Conservation (phyloP, 2,888 invertebrate species). For the Drosophila nigricruria region DNA sequence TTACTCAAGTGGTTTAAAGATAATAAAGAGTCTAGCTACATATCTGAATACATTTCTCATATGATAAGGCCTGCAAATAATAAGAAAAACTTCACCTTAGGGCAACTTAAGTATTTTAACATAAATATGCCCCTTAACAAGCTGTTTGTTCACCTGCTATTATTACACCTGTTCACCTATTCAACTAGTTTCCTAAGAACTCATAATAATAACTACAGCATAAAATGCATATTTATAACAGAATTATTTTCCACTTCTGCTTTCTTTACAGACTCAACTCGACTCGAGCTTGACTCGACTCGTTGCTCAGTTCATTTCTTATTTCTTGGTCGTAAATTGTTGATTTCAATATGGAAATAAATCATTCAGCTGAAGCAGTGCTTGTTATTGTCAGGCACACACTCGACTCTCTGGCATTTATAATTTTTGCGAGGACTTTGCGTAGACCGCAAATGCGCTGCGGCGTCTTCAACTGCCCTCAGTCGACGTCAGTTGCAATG, state of each 20-base stretch:
- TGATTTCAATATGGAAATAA: constrained; percentile 12
- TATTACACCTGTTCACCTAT: background rate
- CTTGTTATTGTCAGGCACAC: constrained; percentile 15
- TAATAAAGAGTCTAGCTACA: no score
- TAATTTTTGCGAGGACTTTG: constrained; percentile 23
- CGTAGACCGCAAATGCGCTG: constrained; percentile 13
- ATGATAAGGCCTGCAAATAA: no score
- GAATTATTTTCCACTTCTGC: background rate
- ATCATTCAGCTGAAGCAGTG: constrained; percentile 7
- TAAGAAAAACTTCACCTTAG: no score
- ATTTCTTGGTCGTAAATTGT: background rate
- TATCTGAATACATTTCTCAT: no score
- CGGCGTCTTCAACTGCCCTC: background rate
- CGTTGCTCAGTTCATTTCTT: background rate
- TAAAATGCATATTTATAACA: constrained; percentile 1
- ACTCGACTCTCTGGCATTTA: constrained; percentile 25
- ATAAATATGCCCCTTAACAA: background rate
- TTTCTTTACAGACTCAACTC: background rate
- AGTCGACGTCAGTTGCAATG: constrained; percentile 4
- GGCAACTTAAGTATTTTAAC: background rate
- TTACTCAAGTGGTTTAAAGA: no score
- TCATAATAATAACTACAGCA: background rate
- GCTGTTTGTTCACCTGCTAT: background rate
- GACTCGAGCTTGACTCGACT: no score
- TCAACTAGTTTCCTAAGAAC: background rate